Percentiles rank a stretch among this genome's conserved stretches.
Evolutionary conservation across 2,113 vertebrate species (phyloP).

Genomic region (Oreochromis spilurus): DNA sequence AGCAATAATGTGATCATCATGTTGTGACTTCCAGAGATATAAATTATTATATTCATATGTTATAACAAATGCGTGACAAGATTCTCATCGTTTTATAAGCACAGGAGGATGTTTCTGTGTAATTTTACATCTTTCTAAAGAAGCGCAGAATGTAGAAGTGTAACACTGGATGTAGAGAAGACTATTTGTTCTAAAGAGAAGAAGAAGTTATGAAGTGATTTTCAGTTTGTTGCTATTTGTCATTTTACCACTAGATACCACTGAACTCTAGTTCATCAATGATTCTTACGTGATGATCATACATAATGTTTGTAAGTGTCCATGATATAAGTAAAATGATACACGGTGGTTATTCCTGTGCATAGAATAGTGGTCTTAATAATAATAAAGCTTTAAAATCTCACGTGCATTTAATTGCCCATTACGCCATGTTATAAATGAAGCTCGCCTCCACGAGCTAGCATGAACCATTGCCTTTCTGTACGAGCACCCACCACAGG

Average conservation of each 20-base stretch:
- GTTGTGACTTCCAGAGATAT: neutral
- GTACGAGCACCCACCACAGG: slow-evolving; percentile 41
- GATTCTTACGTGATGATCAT: neutral
- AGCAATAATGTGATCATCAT: neutral
- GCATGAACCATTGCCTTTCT: slow-evolving; percentile 29
- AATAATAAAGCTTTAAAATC: neutral
- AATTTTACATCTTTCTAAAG: neutral
- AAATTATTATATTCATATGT: neutral
- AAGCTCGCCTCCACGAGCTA: neutral
- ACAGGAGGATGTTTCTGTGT: neutral
- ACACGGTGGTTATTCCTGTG: neutral
- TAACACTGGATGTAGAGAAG: neutral
- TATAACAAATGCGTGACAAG: fast-evolving
- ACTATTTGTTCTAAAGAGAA: neutral
- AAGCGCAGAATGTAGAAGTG: neutral
- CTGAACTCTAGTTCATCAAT: neutral
- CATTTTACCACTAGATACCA: neutral
- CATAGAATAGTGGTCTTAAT: neutral
- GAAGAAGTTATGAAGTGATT: neutral
- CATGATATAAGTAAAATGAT: neutral
- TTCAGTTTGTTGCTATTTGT: neutral
- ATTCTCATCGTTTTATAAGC: neutral
- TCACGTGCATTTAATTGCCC: neutral
- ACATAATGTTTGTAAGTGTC: neutral
- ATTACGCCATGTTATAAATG: neutral